Conservation (phyloP, 2,797 vertebrate species). For the Lacerta agilis region DNA sequence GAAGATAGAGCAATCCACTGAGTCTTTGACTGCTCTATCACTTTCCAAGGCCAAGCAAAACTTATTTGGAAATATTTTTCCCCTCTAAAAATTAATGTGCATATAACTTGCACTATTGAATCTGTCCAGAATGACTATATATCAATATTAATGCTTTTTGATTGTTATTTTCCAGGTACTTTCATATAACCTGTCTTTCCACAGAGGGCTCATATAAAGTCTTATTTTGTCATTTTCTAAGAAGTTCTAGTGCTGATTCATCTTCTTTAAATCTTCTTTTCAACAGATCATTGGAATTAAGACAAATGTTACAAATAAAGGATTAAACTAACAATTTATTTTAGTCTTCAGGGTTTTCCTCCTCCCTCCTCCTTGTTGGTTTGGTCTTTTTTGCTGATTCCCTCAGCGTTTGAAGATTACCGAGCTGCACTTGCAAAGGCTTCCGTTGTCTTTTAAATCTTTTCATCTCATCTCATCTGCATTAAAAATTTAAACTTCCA, state of each 20-base stretch:
- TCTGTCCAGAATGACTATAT: constrained; percentile 27
- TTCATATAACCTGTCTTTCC: constrained; percentile 44
- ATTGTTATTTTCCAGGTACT: constrained; percentile 36
- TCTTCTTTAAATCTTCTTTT: constrained; percentile 54
- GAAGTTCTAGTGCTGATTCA: constrained; percentile 42
- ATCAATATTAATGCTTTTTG: constrained; percentile 8
- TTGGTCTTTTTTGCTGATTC: constrained; percentile 35
- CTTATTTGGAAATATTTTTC: constrained; percentile 35
- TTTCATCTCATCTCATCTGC: constrained; percentile 54
- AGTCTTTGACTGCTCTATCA: neutral
- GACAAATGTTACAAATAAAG: constrained; percentile 61
- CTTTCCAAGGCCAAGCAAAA: constrained; percentile 28
- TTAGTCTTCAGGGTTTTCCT: constrained; percentile 21
- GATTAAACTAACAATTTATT: constrained; percentile 55
- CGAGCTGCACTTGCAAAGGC: constrained; percentile 38
- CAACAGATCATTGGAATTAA: constrained; percentile 66
- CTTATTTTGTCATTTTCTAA: constrained; percentile 52
- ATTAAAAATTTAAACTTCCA: constrained; percentile 70
- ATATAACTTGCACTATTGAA: constrained; percentile 8
- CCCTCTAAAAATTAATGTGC: constrained; percentile 32
- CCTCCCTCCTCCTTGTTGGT: neutral
- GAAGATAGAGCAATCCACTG: neutral
- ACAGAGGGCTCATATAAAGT: constrained; percentile 46
- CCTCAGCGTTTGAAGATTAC: constrained; percentile 44
- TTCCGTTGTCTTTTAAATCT: constrained; percentile 41